Conservation (phyloP, 2,113 vertebrate species). For the Tychaedon coryphoeus region DNA sequence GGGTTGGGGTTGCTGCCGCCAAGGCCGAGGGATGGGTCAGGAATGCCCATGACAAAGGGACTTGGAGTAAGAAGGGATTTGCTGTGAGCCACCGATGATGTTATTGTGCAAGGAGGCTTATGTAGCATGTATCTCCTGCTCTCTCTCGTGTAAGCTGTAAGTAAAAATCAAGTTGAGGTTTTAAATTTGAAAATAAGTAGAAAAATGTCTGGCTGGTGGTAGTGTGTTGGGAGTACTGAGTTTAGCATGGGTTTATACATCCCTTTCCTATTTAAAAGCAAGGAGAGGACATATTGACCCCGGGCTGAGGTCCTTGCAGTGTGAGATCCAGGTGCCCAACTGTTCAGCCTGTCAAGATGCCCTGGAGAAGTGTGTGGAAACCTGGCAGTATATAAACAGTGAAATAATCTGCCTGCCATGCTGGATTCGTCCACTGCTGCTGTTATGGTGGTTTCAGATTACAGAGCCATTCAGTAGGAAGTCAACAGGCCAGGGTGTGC, state of each 20-base stretch:
- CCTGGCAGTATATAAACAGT: not conserved
- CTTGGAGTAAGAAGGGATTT: not conserved
- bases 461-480: constrained; percentile 31
- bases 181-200: not conserved
- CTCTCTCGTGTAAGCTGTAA: not conserved
- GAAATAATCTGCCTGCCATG: not conserved
- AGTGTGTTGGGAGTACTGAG: not conserved
- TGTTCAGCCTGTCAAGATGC: not conserved
- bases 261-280: not conserved
- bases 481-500: not conserved
- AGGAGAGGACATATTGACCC: not conserved
- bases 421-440: not conserved
- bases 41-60: not conserved
- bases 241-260: not conserved
- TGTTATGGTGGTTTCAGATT: constrained; percentile 21
- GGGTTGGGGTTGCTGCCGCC: not conserved
- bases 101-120: not conserved
- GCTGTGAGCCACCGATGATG: not conserved
- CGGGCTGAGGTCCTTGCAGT: not conserved
- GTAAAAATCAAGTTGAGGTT: not conserved
- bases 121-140: not conserved
- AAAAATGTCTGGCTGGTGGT: not conserved
- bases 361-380: not conserved
- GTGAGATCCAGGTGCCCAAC: not conserved
- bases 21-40: not conserved